Base-by-base conservation (phyloP, 2,888 invertebrate species). In the Cantharis rustica region DNA sequence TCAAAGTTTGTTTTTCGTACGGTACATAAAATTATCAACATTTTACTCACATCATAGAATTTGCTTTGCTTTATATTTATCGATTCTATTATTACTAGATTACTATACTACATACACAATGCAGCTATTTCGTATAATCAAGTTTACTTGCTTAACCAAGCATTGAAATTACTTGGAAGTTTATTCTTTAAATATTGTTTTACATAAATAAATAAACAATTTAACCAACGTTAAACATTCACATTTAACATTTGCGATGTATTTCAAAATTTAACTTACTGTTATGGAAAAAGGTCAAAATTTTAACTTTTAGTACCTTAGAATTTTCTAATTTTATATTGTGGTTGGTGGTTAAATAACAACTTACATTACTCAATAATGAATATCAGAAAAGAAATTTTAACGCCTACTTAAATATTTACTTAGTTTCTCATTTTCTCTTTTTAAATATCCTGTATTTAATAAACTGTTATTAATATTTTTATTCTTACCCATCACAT, bases 1-100 rank as follows among this genome's bases (percentile, higher is more conserved):
- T 69, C 72, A 75, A 77, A 75, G 72, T 71, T 47, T 66, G 69
- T 75, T 77, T 77, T 77, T 69, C 71, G 71, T 74, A 76, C 76
- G 76, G 76, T 76, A 76, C 69, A 72, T 69, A 69, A 16, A 47
- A 47, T 47, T 47, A 47, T n/a, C n/a, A 47, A 47, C 13, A 69
- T 69, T 17, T 69, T 69, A 16, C 69, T 10, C 16, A 64, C 16
- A 16, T 64, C 17, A 4, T 5, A 64, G 11, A 17, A 64, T 17
- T 9, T 20, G 13, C 20, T 20, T n/a, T 66, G 17, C 13, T n/a
- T 64, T 64, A 20, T 11, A 10, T 64, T 20, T 47, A 47, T 47
- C n/a, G 47, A 47, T 47, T 47, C n/a, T n/a, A n/a, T 47, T 47
- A 47, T 47, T n/a, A 47, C 47, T 23, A 23, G 20, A 23, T 23